phyloP scores from a whole-genome alignment of 1,140 invertebrate genomes.

The Zaprionus davidi region DNA sequence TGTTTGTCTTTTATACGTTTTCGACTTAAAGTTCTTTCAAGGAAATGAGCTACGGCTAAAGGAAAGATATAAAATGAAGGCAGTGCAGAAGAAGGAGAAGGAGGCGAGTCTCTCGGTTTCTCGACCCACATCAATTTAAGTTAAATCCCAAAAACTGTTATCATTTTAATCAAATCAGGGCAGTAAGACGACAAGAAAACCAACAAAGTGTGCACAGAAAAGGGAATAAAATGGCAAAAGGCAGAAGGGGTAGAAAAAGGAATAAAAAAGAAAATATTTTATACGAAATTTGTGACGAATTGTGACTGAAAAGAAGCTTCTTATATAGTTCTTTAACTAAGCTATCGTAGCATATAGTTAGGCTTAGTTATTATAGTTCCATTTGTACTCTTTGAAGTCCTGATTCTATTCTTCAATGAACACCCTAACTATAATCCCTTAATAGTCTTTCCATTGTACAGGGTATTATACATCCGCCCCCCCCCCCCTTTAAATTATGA shows the following conservation, averaged over 20 bases:
- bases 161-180: slow-evolving; percentile 75
- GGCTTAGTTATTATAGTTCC: neutral
- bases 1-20: neutral
- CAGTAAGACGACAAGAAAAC: slow-evolving; percentile 18
- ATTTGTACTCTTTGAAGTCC: no score
- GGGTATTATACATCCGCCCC: no score
- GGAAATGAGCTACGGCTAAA: slow-evolving; percentile 32
- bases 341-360: neutral
- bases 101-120: neutral
- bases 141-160: slow-evolving; percentile 77
- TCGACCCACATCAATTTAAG: slow-evolving; percentile 67
- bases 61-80: neutral
- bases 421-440: no score
- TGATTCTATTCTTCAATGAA: no score
- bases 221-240: neutral
- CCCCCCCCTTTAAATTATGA: neutral
- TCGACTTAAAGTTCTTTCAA: slow-evolving; percentile 12
- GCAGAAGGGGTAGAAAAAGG: slow-evolving; percentile 10
- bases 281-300: neutral
- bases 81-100: neutral
- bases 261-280: neutral
- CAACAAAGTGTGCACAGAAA: slow-evolving; percentile 5
- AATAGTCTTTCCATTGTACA: no score
- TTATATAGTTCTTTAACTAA: neutral
- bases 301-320: neutral